Base-by-base conservation (phyloP, 2,797 vertebrate genomes). In the Otolemur crassicaudatus region DNA sequence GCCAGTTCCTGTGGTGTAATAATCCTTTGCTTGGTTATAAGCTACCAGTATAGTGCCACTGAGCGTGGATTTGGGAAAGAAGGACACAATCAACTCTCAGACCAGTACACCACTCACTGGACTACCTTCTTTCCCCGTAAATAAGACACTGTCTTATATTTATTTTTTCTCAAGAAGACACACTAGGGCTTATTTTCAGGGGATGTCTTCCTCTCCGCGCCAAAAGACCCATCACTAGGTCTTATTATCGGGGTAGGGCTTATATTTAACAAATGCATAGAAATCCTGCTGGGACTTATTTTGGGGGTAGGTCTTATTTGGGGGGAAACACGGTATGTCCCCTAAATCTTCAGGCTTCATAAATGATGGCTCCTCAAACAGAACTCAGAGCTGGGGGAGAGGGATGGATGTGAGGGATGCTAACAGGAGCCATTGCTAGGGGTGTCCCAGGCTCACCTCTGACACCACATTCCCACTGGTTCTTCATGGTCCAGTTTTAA, bases 21-120 rank as follows among this genome's bases (percentile, higher is more conserved):
- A 43, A 16, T 16, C 49, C 22, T 34, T 0, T 56, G 40, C 49
- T 16, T 20, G 89, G 67, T 65, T 58, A 2, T 77, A 73, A 60
- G 25, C 86, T 79, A 3, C 49, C 3, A 2, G 0, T 4, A 6
- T 22, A 2, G 14, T 0, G 0, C 16, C 27, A 3, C 7, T 72
- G 85, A 37, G 7, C 3, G 0, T 1, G 23, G 73, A 0, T 16
- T 25, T n/a, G 69, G 19, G 40, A 27, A 70, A 34, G 77, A 77
- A 58, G 6, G 37, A 13, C 2, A 0, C 7, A 0, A 1, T 6
- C 53, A 16, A 2, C 73, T 70, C 22, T 56, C 22, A 1, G 80
- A 56, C 73, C 25, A 0, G 53, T 4, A 5, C 2, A 1, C 3
- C 22, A 2, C n/a, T 6, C 22, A 2, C n/a, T 6, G 20, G 1